phyloP scores from a whole-genome alignment of 2,113 vertebrate genomes.

The Trogon melanurus region DNA sequence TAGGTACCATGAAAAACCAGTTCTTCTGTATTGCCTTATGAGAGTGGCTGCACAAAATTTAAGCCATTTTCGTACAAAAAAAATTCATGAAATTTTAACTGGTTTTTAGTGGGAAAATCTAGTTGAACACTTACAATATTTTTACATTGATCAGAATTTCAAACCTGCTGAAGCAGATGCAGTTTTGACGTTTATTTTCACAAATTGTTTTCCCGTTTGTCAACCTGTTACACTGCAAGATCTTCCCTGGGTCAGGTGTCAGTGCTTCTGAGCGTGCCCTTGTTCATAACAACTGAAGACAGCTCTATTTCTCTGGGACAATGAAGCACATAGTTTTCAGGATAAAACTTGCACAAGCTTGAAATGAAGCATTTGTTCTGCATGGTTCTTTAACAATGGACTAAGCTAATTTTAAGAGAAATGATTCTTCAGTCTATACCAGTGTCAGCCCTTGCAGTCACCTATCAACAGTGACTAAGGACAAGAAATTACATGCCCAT shows the following conservation, averaged over 20 bases:
- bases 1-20: neutral
- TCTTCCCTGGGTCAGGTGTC: conserved; percentile 51
- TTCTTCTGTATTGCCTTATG: neutral
- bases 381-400: conserved; percentile 49
- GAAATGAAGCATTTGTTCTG: conserved; percentile 56
- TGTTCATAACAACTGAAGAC: conserved; percentile 43
- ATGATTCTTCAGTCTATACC: neutral
- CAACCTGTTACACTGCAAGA: conserved; percentile 17
- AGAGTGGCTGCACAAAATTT: neutral
- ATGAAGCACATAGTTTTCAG: conserved; percentile 67
- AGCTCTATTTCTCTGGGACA: conserved; percentile 59
- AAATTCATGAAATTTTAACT: neutral
- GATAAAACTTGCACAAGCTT: conserved; percentile 67
- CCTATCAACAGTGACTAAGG: neutral
- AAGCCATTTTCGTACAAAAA: neutral
- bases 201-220: conserved; percentile 36
- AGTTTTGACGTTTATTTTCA: conserved; percentile 18
- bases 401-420: conserved; percentile 49
- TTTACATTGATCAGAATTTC: neutral
- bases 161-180: conserved; percentile 1
- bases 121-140: neutral
- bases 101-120: neutral
- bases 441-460: neutral
- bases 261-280: conserved; percentile 31
- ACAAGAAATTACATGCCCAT: conserved; percentile 24